phyloP scores from a whole-genome alignment of 2,113 vertebrate genomes.

The Hippocampus mohnikei region DNA sequence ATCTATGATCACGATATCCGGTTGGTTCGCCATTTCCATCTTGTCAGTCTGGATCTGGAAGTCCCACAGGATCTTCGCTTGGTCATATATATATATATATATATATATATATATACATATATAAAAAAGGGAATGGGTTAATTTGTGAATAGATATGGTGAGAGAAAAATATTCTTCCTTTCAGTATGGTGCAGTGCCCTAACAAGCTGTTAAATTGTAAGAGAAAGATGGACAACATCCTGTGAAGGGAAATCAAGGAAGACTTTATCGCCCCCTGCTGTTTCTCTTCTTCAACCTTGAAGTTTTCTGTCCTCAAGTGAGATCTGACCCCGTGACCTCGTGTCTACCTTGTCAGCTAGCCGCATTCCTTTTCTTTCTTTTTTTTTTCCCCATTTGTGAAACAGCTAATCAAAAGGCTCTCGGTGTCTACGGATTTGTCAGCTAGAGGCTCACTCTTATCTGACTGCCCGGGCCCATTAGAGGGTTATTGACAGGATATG shows the following conservation, averaged over 20 bases:
- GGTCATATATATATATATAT: too few relatives aligned
- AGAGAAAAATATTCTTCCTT: background rate
- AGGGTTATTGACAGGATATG: constrained; percentile 69
- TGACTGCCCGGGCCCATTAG: constrained; percentile 62
- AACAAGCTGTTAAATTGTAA: background rate
- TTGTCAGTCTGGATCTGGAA: too few relatives aligned
- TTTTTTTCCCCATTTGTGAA: constrained; percentile 2
- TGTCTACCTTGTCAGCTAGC: constrained; percentile 7
- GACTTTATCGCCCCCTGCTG: background rate
- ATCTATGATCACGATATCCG: too few relatives aligned
- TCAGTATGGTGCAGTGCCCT: background rate
- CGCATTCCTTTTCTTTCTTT: background rate
- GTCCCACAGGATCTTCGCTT: too few relatives aligned
- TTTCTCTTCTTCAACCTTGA: constrained; percentile 5
- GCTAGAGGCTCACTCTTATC: constrained; percentile 55
- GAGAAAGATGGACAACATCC: background rate
- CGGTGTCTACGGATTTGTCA: constrained; percentile 33
- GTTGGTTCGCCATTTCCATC: too few relatives aligned
- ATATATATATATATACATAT: too few relatives aligned
- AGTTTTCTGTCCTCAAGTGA: constrained; percentile 23
- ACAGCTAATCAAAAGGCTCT: constrained; percentile 38
- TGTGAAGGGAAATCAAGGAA: background rate
- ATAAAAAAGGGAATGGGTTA: too few relatives aligned
- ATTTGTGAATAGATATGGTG: background rate
- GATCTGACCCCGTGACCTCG: constrained; percentile 26